A percentile compares a stretch with the other conserved stretches of the same genome.
Evolutionary conservation across 2,113 vertebrate genomes (phyloP).

Genomic region (Myotis lucifugus): DNA sequence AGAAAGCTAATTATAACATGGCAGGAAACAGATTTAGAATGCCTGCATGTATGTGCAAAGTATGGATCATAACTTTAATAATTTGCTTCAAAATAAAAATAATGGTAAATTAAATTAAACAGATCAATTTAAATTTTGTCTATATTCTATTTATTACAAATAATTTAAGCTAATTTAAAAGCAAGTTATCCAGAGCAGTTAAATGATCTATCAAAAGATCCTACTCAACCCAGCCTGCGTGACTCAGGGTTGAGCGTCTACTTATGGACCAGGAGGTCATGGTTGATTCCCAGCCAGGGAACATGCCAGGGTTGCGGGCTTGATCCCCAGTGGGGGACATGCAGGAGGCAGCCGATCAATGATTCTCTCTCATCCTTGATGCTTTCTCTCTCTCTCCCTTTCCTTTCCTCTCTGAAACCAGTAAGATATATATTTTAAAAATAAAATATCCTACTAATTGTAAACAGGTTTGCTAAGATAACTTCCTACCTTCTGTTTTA

Average conservation of each 20-base stretch:
- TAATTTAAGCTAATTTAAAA: slow-evolving; percentile 31
- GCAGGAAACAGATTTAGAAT: neutral
- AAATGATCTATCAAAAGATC: neutral
- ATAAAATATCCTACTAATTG: neutral
- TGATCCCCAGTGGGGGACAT: no score
- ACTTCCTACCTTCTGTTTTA: slow-evolving; percentile 3
- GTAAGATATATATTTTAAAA: no score
- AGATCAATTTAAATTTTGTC: neutral
- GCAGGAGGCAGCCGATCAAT: no score
- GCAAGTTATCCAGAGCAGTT: neutral
- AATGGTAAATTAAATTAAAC: neutral
- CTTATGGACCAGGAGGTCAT: no score
- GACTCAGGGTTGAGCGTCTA: no score
- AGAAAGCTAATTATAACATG: neutral
- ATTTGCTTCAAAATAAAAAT: neutral
- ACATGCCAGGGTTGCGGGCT: no score
- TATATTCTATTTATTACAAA: slow-evolving; percentile 16
- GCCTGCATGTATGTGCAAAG: neutral
- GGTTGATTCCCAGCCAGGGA: no score
- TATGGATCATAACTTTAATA: neutral
- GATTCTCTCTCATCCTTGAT: no score
- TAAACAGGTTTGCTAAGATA: neutral
- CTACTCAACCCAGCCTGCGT: neutral
- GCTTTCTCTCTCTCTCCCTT: no score
- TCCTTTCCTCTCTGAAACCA: no score